Conservation (phyloP, 2,888 invertebrate species). For the Julus scanicus region DNA sequence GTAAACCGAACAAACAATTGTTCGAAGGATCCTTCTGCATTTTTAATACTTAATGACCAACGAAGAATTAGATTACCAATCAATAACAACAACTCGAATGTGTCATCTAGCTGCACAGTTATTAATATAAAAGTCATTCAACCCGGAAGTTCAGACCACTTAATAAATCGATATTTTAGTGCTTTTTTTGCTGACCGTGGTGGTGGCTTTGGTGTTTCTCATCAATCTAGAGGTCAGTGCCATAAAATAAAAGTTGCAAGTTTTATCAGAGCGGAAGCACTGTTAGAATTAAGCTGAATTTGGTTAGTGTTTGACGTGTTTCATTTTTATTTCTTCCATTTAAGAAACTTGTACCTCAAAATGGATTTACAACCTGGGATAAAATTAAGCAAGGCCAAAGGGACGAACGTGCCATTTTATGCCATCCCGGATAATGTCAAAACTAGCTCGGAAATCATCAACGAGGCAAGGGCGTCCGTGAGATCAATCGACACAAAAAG, state of each 20-base stretch:
- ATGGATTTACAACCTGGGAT: background rate
- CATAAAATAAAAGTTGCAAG: background rate
- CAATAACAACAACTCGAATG: background rate
- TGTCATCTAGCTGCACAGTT: background rate
- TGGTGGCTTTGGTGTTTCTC: background rate
- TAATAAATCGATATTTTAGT: background rate
- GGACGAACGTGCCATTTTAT: constrained; percentile 56
- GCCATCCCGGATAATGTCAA: constrained; percentile 66
- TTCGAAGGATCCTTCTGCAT: no score
- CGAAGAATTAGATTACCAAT: background rate
- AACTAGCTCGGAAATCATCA: constrained; percentile 83
- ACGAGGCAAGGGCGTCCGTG: constrained; percentile 73
- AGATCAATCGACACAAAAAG: constrained; percentile 80
- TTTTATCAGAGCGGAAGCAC: background rate
- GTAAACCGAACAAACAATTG: background rate
- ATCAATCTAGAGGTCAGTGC: background rate
- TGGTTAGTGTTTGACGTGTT: background rate
- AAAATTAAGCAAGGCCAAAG: constrained; percentile 48
- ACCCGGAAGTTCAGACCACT: background rate
- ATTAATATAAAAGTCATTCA: background rate
- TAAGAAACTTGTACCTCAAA: background rate
- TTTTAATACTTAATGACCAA: background rate
- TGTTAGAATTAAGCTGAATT: background rate
- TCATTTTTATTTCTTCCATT: background rate
- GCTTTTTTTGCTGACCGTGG: background rate